Base-by-base conservation (phyloP, 2,888 invertebrate genomes). In the Branchellion lobata region DNA sequence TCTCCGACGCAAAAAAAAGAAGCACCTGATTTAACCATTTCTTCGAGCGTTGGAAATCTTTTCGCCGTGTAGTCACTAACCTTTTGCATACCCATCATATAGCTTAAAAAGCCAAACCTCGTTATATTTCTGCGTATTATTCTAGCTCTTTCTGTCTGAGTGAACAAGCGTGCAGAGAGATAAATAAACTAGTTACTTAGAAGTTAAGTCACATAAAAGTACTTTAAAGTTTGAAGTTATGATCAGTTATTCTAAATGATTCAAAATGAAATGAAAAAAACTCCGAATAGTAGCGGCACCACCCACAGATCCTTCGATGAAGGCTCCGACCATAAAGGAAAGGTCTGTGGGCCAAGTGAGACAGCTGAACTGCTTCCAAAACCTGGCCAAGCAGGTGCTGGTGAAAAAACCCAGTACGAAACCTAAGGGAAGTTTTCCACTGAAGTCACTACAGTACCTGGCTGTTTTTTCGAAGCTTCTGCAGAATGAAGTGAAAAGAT, bases 351-450 rank as follows among this genome's bases (percentile, higher is more conserved):
- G 77, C 77, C 77, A 77, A n/a, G 36, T 27, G n/a, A 77, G 57
- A 14, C 18, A 29, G 27, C 33, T 31, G n/a, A 65, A 65, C 65
- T 77, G 77, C 18, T 33, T 1, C 61, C 61, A 77, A 36, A 77
- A 77, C 14, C 77, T n/a, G 11, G 27, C 27, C 40, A 77, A 14
- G 31, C 31, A 31, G 18, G 61, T 33, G 36, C 36, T 29, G 24
- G 61, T 61, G n/a, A 80, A 74, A 18, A 80, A 80, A 3, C 57
- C 95, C 84, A 96, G 90, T 81, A 96, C 94, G 88, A 96, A 96
- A 3, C 95, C 94, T 83, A 96, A 88, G 21, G 96, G 96, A 84
- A 96, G 95, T 84, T 94, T 91, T 88, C 92, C 92, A 84, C 92
- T 93, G 88, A 93, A 94, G 83, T 91, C 92, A 85, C 92, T 92